phyloP scores from a whole-genome alignment of 2,113 vertebrate genomes.

The Indicator indicator region DNA sequence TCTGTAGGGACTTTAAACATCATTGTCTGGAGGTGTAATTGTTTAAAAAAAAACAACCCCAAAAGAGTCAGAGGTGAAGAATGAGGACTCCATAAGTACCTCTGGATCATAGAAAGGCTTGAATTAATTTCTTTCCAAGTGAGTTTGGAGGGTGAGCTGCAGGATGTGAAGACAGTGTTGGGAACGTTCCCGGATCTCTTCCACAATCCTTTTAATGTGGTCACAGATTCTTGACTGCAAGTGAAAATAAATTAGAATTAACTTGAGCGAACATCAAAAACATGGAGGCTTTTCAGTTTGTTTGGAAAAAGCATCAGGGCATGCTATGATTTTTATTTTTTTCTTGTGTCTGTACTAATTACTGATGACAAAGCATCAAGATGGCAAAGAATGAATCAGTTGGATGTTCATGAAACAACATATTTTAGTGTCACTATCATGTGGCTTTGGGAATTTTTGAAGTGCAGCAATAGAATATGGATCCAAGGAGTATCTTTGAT shows the following conservation, averaged over 20 bases:
- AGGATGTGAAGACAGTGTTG: conserved; percentile 50
- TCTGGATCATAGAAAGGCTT: background rate
- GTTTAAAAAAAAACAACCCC: background rate
- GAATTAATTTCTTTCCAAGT: background rate
- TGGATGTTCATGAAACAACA: conserved; percentile 6
- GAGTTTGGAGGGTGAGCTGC: conserved; percentile 1
- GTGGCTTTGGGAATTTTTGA: conserved; percentile 35
- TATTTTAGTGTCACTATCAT: conserved; percentile 27
- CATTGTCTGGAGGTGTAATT: background rate
- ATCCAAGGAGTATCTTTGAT: background rate
- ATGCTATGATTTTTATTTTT: conserved; percentile 4
- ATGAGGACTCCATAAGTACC: background rate
- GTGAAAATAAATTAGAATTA: conserved; percentile 58
- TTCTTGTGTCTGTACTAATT: conserved; percentile 30
- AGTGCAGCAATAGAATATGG: conserved; percentile 4
- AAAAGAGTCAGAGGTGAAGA: background rate
- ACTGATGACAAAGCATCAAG: conserved; percentile 60
- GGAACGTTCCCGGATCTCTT: conserved; percentile 37
- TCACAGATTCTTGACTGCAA: conserved; percentile 49
- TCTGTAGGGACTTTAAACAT: background rate
- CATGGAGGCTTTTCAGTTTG: conserved; percentile 36
- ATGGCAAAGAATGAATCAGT: conserved; percentile 59
- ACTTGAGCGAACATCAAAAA: conserved; percentile 57
- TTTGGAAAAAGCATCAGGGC: conserved; percentile 44
- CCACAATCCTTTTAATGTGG: conserved; percentile 52